phyloP scores from a whole-genome alignment of 30 jellyfish, hydroid and myxozoan species.

The Sanderia malayensis region DNA sequence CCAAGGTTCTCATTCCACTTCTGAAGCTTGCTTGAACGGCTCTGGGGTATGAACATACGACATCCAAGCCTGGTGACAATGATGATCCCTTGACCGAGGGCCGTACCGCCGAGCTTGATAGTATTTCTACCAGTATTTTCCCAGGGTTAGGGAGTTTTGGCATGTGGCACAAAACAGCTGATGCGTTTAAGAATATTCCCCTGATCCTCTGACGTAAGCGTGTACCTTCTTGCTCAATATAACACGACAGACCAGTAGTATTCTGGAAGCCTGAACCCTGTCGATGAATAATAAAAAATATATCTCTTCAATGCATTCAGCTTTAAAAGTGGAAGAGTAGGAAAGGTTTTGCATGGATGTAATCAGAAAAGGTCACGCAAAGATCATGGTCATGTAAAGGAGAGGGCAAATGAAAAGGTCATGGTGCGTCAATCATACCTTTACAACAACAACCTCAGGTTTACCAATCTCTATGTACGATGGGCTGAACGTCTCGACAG shows the following conservation, averaged over 20 bases:
- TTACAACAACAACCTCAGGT: neutral
- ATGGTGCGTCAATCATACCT: too few relatives aligned
- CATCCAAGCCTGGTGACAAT: neutral
- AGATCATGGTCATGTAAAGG: too few relatives aligned
- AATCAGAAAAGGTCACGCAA: too few relatives aligned
- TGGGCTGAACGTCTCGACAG: neutral
- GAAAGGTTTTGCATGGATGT: too few relatives aligned
- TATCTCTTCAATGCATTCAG: too few relatives aligned
- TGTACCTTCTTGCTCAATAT: neutral
- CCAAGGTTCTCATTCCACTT: neutral
- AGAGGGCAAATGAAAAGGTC: too few relatives aligned
- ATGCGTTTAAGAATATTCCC: slow-evolving; percentile 11
- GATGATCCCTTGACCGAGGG: slow-evolving; percentile 14
- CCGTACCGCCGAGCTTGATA: slow-evolving; percentile 39
- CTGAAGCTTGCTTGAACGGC: slow-evolving; percentile 9
- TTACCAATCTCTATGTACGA: neutral
- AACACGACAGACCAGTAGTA: neutral
- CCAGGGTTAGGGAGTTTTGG: neutral
- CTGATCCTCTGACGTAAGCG: neutral
- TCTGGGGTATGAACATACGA: slow-evolving; percentile 26
- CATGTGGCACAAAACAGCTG: slow-evolving; percentile 36
- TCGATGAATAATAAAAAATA: too few relatives aligned
- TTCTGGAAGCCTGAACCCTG: neutral
- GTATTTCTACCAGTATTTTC: slow-evolving; percentile 11
- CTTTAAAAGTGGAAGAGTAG: too few relatives aligned